Evolutionary conservation across 2,888 invertebrate species (phyloP).

Genomic region (Ormyrus thymus): DNA sequence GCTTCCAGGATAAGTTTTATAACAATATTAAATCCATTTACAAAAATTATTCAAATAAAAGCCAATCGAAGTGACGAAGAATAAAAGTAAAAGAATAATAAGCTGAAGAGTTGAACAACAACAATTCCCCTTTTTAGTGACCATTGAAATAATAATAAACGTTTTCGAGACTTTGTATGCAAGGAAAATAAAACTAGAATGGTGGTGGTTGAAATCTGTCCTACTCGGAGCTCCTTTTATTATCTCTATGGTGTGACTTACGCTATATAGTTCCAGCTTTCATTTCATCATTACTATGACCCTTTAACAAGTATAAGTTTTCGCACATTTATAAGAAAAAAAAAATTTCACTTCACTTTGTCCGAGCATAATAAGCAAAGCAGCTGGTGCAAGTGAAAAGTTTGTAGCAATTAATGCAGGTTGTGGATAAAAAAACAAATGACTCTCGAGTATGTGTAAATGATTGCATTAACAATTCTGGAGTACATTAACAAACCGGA

Average conservation of each 20-base stretch:
- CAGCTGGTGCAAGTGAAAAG: not conserved
- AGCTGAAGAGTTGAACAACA: no score
- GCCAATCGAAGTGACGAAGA: no score
- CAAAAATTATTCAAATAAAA: no score
- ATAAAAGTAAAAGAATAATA: no score
- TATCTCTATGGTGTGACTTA: constrained; percentile 11
- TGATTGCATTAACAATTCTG: constrained; percentile 20
- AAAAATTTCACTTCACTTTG: constrained; percentile 14
- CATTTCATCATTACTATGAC: constrained; percentile 5
- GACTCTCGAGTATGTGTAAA: no score
- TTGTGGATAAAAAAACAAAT: not conserved
- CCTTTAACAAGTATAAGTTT: constrained; percentile 12
- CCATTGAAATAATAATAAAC: not conserved
- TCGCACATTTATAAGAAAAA: not conserved
- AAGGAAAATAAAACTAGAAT: constrained; percentile 11
- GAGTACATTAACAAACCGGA: constrained; percentile 37
- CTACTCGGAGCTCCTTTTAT: constrained; percentile 2
- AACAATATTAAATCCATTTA: no score
- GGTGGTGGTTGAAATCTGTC: constrained; percentile 35
- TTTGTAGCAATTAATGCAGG: constrained; percentile 6
- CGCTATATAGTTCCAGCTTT: constrained; percentile 23
- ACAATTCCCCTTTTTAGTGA: not conserved
- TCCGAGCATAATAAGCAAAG: not conserved
- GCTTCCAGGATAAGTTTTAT: no score
- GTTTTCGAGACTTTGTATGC: not conserved